Conservation (phyloP, 2,888 invertebrate genomes). For the Coleophora deauratella region DNA sequence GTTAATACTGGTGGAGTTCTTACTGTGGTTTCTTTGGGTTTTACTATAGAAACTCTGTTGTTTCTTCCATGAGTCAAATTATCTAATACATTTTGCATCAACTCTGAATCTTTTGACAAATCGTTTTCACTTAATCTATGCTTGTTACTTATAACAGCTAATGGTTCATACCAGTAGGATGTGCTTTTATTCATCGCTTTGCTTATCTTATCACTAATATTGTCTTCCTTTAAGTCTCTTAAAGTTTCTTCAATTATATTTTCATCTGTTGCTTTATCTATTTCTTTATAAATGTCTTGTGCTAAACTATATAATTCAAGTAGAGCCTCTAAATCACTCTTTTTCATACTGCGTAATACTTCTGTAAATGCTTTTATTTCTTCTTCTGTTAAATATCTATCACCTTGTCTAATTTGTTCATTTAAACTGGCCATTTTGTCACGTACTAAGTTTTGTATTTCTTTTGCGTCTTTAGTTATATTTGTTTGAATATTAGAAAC, state of each 20-base stretch:
- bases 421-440: not conserved
- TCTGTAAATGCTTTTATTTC: conserved; percentile 51
- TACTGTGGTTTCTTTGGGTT: too few species aligned
- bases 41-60: too few species aligned
- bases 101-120: conserved; percentile 7
- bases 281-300: conserved; percentile 56
- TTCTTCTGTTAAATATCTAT: conserved; percentile 46
- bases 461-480: too few species aligned
- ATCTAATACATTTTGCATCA: too few species aligned
- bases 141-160: conserved; percentile 3
- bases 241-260: conserved; percentile 20
- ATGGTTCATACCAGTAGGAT: conserved; percentile 43
- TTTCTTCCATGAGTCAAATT: too few species aligned
- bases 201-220: too few species aligned
- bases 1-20: too few species aligned
- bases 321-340: conserved; percentile 57
- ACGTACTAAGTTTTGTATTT: too few species aligned
- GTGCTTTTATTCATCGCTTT: conserved; percentile 9
- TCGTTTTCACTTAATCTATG: conserved; percentile 19
- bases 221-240: conserved; percentile 8
- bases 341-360: conserved; percentile 48
- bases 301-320: conserved; percentile 59
- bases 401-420: conserved; percentile 15
- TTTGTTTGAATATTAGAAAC: too few species aligned
- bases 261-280: conserved; percentile 31